These are phyloP conservation scores for Drosophila prostipennis DNA, from an alignment of 2,888 invertebrate species.

Conservation along the genomic window DNA sequence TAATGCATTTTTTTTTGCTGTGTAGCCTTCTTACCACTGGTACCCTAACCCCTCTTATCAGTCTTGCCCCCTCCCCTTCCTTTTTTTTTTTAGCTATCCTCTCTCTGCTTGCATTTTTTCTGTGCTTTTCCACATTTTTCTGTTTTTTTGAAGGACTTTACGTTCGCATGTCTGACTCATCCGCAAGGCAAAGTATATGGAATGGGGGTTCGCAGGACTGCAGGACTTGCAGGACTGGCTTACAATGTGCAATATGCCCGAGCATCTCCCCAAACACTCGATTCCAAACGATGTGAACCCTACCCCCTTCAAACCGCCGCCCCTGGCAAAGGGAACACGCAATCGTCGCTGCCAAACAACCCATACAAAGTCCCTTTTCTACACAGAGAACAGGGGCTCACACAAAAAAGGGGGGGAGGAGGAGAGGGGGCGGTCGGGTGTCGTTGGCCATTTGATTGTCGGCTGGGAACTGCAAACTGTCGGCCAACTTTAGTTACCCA, in stretches of 20 bases:
- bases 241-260: constrained; percentile 42
- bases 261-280: constrained; percentile 40
- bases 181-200: constrained; percentile 3
- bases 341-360: constrained; percentile 46
- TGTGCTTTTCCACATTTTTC: constrained; percentile 2
- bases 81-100: not conserved
- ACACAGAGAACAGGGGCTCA: not conserved
- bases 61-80: not conserved
- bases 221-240: constrained; percentile 11
- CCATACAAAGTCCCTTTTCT: constrained; percentile 45
- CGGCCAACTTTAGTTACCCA: constrained; percentile 44
- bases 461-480: constrained; percentile 38
- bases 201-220: not conserved
- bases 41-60: not conserved
- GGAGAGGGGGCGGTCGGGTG: constrained; percentile 11
- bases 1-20: not conserved
- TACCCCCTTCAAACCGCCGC: not conserved
- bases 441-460: constrained; percentile 52
- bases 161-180: constrained; percentile 49
- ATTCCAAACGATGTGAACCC: constrained; percentile 11
- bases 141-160: constrained; percentile 33
- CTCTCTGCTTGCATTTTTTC: constrained; percentile 12
- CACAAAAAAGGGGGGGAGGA: not conserved
- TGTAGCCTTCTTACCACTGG: not conserved
- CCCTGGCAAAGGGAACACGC: constrained; percentile 34